phyloP scores from a whole-genome alignment of 2,797 vertebrate species.

The Eleutherodactylus coqui region DNA sequence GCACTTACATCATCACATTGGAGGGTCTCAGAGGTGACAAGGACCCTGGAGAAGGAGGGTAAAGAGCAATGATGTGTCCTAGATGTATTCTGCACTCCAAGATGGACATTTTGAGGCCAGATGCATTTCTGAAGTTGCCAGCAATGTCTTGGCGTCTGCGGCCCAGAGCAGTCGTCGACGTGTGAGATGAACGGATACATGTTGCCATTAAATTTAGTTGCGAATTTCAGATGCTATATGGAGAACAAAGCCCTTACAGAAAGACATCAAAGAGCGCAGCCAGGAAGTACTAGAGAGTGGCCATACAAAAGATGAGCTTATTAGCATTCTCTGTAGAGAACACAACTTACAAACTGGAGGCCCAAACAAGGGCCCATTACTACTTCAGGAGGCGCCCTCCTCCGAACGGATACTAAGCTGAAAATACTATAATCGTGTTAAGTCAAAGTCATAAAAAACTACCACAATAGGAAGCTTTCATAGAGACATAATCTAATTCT shows the following conservation, averaged over 20 bases:
- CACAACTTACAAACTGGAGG: slow-evolving; percentile 49
- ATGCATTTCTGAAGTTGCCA: background rate
- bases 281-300: slow-evolving; percentile 44
- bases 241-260: slow-evolving; percentile 45
- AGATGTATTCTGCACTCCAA: too few relatives aligned
- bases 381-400: slow-evolving; percentile 16
- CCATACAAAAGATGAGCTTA: slow-evolving; percentile 51
- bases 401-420: slow-evolving; percentile 16
- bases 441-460: slow-evolving; percentile 8
- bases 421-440: slow-evolving; percentile 59
- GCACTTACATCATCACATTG: too few relatives aligned
- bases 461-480: slow-evolving; percentile 57
- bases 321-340: slow-evolving; percentile 56
- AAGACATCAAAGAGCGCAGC: slow-evolving; percentile 17
- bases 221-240: slow-evolving; percentile 23
- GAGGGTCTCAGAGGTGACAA: too few relatives aligned
- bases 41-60: too few relatives aligned
- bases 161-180: background rate
- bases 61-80: too few relatives aligned
- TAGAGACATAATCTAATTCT: slow-evolving; percentile 57
- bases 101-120: background rate
- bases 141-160: background rate
- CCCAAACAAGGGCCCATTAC: slow-evolving; percentile 53
- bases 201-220: background rate
- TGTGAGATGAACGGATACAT: slow-evolving; percentile 5